Percentiles rank a stretch among this genome's conserved stretches.
These are phyloP conservation scores for Pterostichus niger DNA, from an alignment of 2,888 invertebrate genomes.

Conservation along the genomic window DNA sequence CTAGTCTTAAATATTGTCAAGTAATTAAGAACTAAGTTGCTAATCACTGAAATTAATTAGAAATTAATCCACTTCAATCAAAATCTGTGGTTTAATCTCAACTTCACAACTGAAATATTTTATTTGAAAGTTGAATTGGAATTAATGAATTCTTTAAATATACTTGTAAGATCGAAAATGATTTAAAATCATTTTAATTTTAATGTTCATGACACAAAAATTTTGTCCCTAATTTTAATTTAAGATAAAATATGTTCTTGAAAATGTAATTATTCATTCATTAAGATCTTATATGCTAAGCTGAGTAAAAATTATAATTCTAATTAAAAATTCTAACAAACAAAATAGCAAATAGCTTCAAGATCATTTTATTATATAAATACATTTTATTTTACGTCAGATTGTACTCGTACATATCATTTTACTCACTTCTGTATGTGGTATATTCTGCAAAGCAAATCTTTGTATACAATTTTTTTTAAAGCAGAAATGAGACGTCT, in stretches of 20 bases:
- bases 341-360: not conserved
- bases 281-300: conserved; percentile 13
- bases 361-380: not conserved
- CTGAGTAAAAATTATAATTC: not conserved
- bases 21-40: too few relatives aligned
- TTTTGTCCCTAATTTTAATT: not conserved
- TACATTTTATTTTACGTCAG: not conserved
- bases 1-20: not conserved
- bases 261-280: conserved; percentile 14
- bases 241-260: conserved; percentile 3
- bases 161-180: too few relatives aligned
- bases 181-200: too few relatives aligned
- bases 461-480: too few relatives aligned
- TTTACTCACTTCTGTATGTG: too few relatives aligned
- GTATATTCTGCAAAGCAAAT: too few relatives aligned
- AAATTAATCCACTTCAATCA: conserved; percentile 9
- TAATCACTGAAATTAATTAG: conserved; percentile 22
- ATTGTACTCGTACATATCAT: too few relatives aligned
- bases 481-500: too few relatives aligned
- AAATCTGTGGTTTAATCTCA: not conserved
- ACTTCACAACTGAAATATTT: too few relatives aligned
- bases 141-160: too few relatives aligned
- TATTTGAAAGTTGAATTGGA: too few relatives aligned
- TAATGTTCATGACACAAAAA: conserved; percentile 4
- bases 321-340: not conserved